Base-by-base conservation (phyloP, 1,140 invertebrate genomes). In the Condylostylus longicornis region DNA sequence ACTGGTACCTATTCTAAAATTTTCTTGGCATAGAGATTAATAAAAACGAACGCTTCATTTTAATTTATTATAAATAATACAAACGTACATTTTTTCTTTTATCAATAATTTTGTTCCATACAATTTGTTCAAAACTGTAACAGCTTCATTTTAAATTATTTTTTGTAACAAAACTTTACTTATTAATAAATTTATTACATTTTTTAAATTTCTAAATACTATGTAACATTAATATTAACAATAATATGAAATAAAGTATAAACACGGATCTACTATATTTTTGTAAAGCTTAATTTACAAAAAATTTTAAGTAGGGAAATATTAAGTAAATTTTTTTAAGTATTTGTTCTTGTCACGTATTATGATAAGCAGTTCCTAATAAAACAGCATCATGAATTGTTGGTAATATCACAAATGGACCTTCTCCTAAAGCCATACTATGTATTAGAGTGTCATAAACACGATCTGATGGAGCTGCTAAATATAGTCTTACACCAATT, bases 381-480 rank as follows among this genome's bases (percentile, higher is more conserved):
- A 56, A 47, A 20, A 60, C 58, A 31, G 56, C 54, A 36, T 60
- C 56, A 37, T 60, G 54, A 14, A 60, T 33, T 5, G 58, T 54
- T 18, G 56, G 50, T 38, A 56, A 59, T 29, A 58, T 51, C 38
- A 54, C 53, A 27, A 59, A 59, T 5, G 54, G 50, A 13, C 56
- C 56, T 17, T 58, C 51, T 15, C 56, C 51, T 5, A 60, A 44
- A 10, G 47, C 48, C 53, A 53, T 52, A 20, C 57, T 55, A 34
- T 59, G 56, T 20, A 56, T 45, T 15, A 60, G 35, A 9, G 54
- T 50, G 21, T 60, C 58, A 38, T 58, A 58, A 2, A 60, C 56
- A 5, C 56, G 45, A 48, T 60, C 58, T 18, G 50, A 42, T 10
- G 58, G 56, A 22, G 42, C 48, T 15, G 54, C 47, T 21, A 60